Conservation (phyloP, 2,888 invertebrate genomes). For the Acanthoscelides obtectus region DNA sequence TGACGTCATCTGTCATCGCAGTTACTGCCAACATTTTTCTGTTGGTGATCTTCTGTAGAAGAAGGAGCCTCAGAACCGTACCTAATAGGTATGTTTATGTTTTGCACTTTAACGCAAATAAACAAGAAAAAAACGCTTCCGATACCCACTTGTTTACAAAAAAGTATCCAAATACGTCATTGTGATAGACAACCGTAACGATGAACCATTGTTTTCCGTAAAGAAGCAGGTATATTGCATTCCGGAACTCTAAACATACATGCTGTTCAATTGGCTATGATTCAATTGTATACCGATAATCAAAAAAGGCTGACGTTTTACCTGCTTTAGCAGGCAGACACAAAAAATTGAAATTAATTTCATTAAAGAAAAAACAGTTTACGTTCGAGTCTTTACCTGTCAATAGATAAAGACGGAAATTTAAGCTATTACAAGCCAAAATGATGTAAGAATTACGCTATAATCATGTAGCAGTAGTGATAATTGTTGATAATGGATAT, state of each 20-base stretch:
- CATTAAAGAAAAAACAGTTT: too few species aligned
- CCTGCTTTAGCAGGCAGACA: too few species aligned
- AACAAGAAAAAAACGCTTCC: background rate
- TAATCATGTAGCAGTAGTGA: background rate
- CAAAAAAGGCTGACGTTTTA: too few species aligned
- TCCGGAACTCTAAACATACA: background rate
- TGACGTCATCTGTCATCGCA: constrained; percentile 52
- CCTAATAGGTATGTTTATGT: constrained; percentile 65
- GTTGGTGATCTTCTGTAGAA: constrained; percentile 67
- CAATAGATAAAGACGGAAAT: background rate
- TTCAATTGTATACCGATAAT: too few species aligned
- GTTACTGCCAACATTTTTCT: constrained; percentile 69
- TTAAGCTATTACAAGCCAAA: background rate
- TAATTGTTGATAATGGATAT: background rate
- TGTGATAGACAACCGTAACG: constrained; percentile 1
- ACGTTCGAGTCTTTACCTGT: too few species aligned
- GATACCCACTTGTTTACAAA: background rate
- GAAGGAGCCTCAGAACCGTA: constrained; percentile 69
- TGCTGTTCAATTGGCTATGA: background rate
- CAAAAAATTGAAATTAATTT: too few species aligned
- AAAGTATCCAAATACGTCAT: background rate
- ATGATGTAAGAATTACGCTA: background rate
- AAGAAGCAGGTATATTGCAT: background rate
- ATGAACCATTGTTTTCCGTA: background rate
- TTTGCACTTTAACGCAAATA: background rate